Evolutionary conservation across 2,888 invertebrate genomes (phyloP).

Genomic region (Troglohyphantes excavatus): DNA sequence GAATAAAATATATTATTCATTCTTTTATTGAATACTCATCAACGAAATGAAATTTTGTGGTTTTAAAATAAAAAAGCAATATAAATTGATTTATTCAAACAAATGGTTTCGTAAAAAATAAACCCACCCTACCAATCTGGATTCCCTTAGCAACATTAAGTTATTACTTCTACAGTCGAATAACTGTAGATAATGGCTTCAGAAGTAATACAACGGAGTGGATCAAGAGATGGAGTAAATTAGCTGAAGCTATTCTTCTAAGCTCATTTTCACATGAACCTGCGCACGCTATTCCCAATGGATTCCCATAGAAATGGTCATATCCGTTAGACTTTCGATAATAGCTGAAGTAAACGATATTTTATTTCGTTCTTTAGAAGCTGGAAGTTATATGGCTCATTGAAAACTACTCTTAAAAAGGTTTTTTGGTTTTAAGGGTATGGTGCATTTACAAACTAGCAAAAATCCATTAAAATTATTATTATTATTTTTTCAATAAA

Average conservation of each 20-base stretch:
- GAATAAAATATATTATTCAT: too few species aligned
- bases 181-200: conserved; percentile 23
- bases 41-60: too few species aligned
- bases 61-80: too few species aligned
- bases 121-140: background rate
- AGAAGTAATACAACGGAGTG: conserved; percentile 28
- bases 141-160: conserved; percentile 1
- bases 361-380: conserved; percentile 15
- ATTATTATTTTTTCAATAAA: too few species aligned
- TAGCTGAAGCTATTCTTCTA: conserved; percentile 38
- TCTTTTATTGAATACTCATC: too few species aligned
- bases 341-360: conserved; percentile 37
- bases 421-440: too few species aligned
- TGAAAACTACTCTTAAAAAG: too few species aligned
- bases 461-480: too few species aligned
- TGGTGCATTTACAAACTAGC: too few species aligned
- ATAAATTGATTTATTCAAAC: background rate
- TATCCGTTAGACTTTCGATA: conserved; percentile 35
- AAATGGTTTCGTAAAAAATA: background rate
- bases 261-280: conserved; percentile 4
- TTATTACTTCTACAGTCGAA: conserved; percentile 25
- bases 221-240: conserved; percentile 36
- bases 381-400: too few species aligned
- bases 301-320: conserved; percentile 41
- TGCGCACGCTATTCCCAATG: conserved; percentile 28